Base-by-base conservation (phyloP, 2,797 vertebrate genomes). In the Telmatherina bonti region DNA sequence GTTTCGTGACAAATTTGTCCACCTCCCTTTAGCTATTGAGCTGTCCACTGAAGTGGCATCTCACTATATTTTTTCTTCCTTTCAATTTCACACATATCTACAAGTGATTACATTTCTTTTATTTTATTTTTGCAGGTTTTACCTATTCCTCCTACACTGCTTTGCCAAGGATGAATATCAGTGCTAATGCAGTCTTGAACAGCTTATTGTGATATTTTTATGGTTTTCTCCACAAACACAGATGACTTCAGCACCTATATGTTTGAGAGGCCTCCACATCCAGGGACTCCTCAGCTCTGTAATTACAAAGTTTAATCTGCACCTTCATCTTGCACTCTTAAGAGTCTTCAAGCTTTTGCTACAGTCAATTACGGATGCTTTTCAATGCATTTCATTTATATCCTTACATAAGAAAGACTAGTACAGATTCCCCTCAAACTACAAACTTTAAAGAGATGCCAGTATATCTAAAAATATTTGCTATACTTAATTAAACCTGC, bases 381-480 rank as follows among this genome's bases (percentile, higher is more conserved):
- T 86, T 81, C 79, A 85, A 5, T 41, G 38, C 51, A 29, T 74
- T 85, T 78, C 74, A 78, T 87, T 89, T 68, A 85, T 63, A 88
- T 78, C 67, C 72, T 75, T 70, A 86, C 78, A 78, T 74, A 71
- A 68, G 74, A 63, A 54, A 82, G 74, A 74, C 66, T 79, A 66
- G 62, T 70, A 78, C 70, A 66, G 76, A 79, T 78, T 86, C 81
- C 80, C 83, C 75, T 79, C 86, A 82, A 76, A 79, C 75, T 66
- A 76, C 60, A 65, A 55, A 64, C 72, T 82, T 84, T 83, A 55
- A 84, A 86, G 85, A 70, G 65, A 73, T 24, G 24, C 53, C 67
- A 75, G 70, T 65, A 36, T 74, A 79, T 83, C 78, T 81, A 53
- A 26, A 72, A 79, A 82, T 78, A 74, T 75, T 55, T 66, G 81